Evolutionary conservation across 1,140 invertebrate species (phyloP).

Genomic region (Theocolax elegans): DNA sequence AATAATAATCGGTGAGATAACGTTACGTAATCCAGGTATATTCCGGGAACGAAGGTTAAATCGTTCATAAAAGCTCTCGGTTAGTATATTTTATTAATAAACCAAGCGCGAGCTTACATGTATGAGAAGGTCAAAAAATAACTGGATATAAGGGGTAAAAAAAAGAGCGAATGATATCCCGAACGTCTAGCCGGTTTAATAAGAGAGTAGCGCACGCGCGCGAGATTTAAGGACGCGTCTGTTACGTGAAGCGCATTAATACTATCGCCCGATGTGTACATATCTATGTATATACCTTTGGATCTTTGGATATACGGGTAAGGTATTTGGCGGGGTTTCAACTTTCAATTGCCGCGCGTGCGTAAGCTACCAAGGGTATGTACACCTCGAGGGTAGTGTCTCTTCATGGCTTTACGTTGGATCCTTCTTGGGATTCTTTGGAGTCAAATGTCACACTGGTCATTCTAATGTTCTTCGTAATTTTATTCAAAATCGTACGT

Average conservation of each 20-base stretch:
- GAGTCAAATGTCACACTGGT: no score
- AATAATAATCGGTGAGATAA: constrained; percentile 27
- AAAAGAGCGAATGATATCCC: background rate
- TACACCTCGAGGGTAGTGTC: no score
- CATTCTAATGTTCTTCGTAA: no score
- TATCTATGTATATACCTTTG: no score
- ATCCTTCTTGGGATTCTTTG: no score
- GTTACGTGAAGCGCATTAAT: constrained; percentile 29
- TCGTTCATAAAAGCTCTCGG: no score
- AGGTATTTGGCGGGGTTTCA: constrained; percentile 14
- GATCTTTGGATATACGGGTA: background rate
- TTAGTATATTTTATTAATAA: no score
- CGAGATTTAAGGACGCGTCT: constrained; percentile 29
- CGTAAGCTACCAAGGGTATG: background rate
- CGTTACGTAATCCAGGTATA: constrained; percentile 9
- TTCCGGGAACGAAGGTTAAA: constrained; percentile 24
- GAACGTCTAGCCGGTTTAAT: constrained; percentile 7
- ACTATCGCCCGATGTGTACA: background rate
- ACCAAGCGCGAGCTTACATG: background rate
- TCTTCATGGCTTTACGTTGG: no score
- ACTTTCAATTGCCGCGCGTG: constrained; percentile 24
- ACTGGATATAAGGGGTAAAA: background rate
- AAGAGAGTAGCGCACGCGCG: background rate
- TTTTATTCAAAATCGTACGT: no score
- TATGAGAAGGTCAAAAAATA: no score